A percentile compares a stretch with the other conserved stretches of the same genome.
phyloP scores from a whole-genome alignment of 2,888 invertebrate species.

The Eupithecia insigniata region DNA sequence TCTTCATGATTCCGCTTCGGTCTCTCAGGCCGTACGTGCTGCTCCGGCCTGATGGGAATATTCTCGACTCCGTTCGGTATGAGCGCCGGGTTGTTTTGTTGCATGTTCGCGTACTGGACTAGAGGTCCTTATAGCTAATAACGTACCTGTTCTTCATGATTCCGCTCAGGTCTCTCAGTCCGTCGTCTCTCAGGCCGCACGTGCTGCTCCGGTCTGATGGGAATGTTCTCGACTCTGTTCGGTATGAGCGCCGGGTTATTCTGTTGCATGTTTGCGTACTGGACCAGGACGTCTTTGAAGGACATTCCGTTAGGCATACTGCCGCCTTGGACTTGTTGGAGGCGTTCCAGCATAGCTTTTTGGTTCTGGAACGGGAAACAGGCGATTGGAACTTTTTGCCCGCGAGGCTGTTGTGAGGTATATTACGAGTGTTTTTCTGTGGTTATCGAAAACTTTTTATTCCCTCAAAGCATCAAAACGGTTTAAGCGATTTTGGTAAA shows the following conservation, averaged over 20 bases:
- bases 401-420: too few relatives aligned
- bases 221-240: slow-evolving; percentile 57
- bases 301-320: slow-evolving; percentile 76
- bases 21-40: slow-evolving; percentile 64
- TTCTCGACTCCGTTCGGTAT: slow-evolving; percentile 69
- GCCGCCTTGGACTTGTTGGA: slow-evolving; percentile 79
- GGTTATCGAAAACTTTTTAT: too few relatives aligned
- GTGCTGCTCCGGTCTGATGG: slow-evolving; percentile 68
- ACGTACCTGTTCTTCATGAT: slow-evolving; percentile 53
- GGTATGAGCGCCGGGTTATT: slow-evolving; percentile 66
- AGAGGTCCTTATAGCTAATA: background rate
- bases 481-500: too few relatives aligned
- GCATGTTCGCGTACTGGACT: too few relatives aligned
- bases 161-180: slow-evolving; percentile 56
- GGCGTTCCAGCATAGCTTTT: slow-evolving; percentile 76
- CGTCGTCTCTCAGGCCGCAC: slow-evolving; percentile 61
- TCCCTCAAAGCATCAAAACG: too few relatives aligned
- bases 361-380: slow-evolving; percentile 63
- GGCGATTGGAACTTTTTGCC: background rate
- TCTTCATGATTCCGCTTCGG: slow-evolving; percentile 63
- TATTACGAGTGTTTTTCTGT: too few relatives aligned
- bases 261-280: slow-evolving; percentile 87
- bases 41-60: slow-evolving; percentile 65
- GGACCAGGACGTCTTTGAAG: slow-evolving; percentile 90
- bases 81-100: slow-evolving; percentile 67